Conservation (phyloP, 2,113 vertebrate genomes). For the Cercopithecus mona region DNA sequence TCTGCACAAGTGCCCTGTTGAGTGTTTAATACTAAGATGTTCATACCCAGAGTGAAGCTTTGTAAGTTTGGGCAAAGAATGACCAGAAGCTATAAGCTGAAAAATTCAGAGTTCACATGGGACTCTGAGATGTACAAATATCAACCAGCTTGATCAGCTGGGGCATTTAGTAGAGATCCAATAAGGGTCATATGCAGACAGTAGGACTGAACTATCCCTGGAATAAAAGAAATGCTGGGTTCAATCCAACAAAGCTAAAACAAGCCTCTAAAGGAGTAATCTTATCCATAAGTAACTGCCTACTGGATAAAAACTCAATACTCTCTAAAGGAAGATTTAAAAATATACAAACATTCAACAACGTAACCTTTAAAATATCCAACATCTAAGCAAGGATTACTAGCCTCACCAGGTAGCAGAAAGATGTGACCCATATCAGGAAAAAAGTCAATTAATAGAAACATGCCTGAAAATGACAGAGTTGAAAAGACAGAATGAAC, state of each 20-base stretch:
- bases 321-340: neutral
- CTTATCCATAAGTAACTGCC: neutral
- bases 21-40: neutral
- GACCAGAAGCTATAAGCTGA: neutral
- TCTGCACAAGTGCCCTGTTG: neutral
- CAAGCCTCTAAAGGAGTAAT: neutral
- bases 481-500: neutral
- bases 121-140: neutral
- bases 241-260: neutral
- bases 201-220: neutral
- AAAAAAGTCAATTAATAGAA: neutral
- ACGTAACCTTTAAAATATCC: neutral
- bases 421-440: neutral
- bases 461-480: neutral
- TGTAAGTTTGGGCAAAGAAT: neutral
- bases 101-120: neutral
- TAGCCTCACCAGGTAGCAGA: neutral
- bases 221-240: neutral
- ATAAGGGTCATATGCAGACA: too few relatives aligned
- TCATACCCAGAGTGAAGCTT: neutral
- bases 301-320: neutral
- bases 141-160: neutral
- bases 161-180: neutral
- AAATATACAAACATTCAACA: neutral
- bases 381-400: neutral